Evolutionary conservation across 1,140 invertebrate genomes (phyloP).

Genomic region (Mercenaria mercenaria): DNA sequence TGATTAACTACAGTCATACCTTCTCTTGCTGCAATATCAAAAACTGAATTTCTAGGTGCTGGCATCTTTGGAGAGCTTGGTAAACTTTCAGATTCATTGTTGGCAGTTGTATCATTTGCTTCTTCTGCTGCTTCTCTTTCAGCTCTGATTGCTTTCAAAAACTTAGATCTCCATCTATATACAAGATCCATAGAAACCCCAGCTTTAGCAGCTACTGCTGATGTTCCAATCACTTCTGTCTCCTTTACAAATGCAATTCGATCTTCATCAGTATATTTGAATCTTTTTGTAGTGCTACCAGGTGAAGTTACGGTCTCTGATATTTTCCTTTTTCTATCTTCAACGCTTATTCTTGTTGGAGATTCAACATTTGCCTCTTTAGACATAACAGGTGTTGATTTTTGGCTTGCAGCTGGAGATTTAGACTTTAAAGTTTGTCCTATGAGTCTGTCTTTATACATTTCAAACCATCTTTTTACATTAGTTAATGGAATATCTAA

Average conservation of each 20-base stretch:
- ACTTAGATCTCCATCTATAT: constrained; percentile 51
- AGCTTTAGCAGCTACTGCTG: constrained; percentile 36
- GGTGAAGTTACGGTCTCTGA: background rate
- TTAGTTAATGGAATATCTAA: constrained; percentile 52
- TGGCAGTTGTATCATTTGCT: background rate
- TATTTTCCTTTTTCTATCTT: background rate
- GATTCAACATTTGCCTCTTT: too few species aligned
- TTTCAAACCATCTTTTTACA: constrained; percentile 51
- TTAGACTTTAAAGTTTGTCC: background rate
- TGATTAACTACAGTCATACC: background rate
- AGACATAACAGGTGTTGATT: background rate
- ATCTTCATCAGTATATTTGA: constrained; percentile 47
- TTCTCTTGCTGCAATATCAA: background rate
- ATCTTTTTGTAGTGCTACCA: background rate
- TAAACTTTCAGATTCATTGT: background rate
- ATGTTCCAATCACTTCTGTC: constrained; percentile 21
- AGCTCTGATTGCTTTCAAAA: constrained; percentile 1
- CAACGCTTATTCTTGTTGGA: too few species aligned
- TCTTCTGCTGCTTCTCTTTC: background rate
- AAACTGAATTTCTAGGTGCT: constrained; percentile 28
- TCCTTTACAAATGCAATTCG: constrained; percentile 52
- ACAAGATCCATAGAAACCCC: constrained; percentile 44
- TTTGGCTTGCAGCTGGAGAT: background rate
- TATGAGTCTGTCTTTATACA: background rate
- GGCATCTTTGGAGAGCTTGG: constrained; percentile 46